Evolutionary conservation across 2,113 vertebrate genomes (phyloP), one percentile per base, ranked within the genome.

Genomic region (Nycticorax nycticorax): DNA sequence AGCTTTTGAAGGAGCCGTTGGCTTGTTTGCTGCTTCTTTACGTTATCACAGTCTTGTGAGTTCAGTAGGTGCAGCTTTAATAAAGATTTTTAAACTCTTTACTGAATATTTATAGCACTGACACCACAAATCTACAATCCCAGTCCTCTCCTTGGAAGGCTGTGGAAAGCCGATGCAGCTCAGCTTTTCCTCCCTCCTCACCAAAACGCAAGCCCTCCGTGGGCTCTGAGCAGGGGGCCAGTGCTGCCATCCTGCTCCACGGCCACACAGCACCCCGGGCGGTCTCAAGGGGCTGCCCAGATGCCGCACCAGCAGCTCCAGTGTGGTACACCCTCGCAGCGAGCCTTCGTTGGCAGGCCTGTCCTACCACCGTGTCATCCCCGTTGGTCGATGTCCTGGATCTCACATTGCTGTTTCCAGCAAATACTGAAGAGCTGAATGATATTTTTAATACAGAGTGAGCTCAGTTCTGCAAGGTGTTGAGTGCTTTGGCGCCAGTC

Each of bases 151-250:
- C 19, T 62, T 59, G 24, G 30, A 77, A 87, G 35, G 56, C 59
- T 72, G 33, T 41, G 24, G 55, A 81, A 72, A 78, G 19, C 45
- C 50, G 15, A 0, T 28, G 32, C 28, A 68, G 28, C 20, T 66
- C 39, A 63, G 45, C 22, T 28, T 10, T 71, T 88, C 14, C 37
- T 78, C 43, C 43, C 28, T 21, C 60, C 8, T 37, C 41, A 30
- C 28, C 2, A 0, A 37, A 71, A 0, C 3, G 1, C 10, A 33
- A 89, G 24, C 26, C 16, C 16, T 2, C 2, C 1, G 0, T 28
- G 28, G 67, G 20, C 68, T 41, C 28, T 20, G 45, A 57, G 39
- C 21, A 27, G 30, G 53, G 32, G 63, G 6, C 33, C 0, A 0
- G 12, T 18, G 8, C 62, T 91, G 35, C 41, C 9, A 1, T 53